Percentiles rank a stretch among this genome's conserved stretches.
These are phyloP conservation scores for Chaenodraco wilsoni DNA, from an alignment of 2,797 vertebrate genomes.

Conservation along the genomic window DNA sequence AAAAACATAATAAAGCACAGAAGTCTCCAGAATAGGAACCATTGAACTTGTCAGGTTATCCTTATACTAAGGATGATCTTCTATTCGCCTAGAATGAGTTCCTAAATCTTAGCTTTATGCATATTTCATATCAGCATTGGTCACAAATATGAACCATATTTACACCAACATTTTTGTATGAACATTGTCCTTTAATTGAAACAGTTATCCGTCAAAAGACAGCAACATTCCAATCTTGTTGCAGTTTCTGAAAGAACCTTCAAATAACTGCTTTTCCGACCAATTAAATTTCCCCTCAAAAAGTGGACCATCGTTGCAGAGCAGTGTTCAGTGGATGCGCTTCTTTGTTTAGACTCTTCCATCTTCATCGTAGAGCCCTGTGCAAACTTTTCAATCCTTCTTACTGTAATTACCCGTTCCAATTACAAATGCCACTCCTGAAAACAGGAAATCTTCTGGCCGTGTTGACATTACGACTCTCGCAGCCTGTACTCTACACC, in stretches of 20 bases:
- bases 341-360: background rate
- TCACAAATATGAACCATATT: background rate
- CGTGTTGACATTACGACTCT: slow-evolving; percentile 31
- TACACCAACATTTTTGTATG: background rate
- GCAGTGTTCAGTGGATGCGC: background rate
- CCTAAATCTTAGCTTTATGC: background rate
- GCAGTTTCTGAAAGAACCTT: background rate
- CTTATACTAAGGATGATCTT: background rate
- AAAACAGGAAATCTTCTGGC: slow-evolving; percentile 49
- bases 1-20: background rate
- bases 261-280: background rate
- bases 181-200: background rate
- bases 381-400: slow-evolving; percentile 30
- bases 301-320: background rate
- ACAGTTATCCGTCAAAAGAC: background rate
- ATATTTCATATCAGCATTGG: background rate
- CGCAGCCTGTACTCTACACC: slow-evolving; percentile 1
- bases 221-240: background rate
- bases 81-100: background rate
- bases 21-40: background rate
- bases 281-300: background rate
- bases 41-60: background rate
- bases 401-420: slow-evolving; percentile 58
- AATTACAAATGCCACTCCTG: slow-evolving; percentile 18
- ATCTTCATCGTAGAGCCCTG: background rate